Evolutionary conservation across 2,888 invertebrate genomes (phyloP).

Genomic region (Rhagonycha fulva): DNA sequence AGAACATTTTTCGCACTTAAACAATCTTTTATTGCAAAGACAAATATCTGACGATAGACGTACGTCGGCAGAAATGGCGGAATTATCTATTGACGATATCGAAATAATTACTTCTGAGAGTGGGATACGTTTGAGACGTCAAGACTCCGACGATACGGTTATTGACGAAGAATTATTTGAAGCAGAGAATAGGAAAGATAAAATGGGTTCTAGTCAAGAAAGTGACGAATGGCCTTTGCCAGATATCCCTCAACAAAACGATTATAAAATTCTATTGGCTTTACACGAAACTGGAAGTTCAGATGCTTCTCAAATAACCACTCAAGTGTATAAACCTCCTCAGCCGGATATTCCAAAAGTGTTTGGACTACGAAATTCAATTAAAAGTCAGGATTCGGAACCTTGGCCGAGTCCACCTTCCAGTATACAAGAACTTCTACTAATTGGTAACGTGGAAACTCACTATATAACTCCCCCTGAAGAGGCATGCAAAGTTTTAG

Average conservation of each 20-base stretch:
- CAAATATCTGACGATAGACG: constrained; percentile 80
- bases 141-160: constrained; percentile 55
- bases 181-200: constrained; percentile 39
- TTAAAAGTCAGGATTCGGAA: constrained; percentile 68
- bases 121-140: constrained; percentile 50
- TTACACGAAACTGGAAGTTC: constrained; percentile 54
- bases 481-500: constrained; percentile 75
- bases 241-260: constrained; percentile 62
- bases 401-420: constrained; percentile 84
- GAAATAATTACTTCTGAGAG: constrained; percentile 55
- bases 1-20: constrained; percentile 48
- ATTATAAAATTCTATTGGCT: constrained; percentile 47
- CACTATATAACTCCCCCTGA: constrained; percentile 80
- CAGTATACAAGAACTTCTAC: constrained; percentile 69
- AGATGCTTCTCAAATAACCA: constrained; percentile 53
- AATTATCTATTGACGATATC: constrained; percentile 74
- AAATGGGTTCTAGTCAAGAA: constrained; percentile 63
- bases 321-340: constrained; percentile 52
- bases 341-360: constrained; percentile 51
- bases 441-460: constrained; percentile 78
- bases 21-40: constrained; percentile 49
- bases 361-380: constrained; percentile 51
- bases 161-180: constrained; percentile 55
- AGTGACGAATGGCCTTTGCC: constrained; percentile 75
- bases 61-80: constrained; percentile 84